A percentile compares a stretch with the other conserved stretches of the same genome.
Conservation (phyloP, 2,797 vertebrate genomes). For the Macroramphosus scolopax region DNA sequence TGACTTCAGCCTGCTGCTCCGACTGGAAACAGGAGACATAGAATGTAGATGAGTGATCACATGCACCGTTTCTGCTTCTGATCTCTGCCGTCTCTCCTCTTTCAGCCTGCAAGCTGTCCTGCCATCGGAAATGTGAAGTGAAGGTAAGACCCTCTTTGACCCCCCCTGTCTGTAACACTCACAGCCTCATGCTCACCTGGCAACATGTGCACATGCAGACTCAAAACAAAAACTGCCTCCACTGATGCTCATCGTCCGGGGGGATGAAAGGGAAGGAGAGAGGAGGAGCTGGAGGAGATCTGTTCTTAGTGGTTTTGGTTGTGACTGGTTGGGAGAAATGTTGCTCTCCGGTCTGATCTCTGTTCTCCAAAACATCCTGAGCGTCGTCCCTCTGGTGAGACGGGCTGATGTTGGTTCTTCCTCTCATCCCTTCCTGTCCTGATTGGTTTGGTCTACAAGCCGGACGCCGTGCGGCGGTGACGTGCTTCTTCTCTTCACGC, state of each 20-base stretch:
- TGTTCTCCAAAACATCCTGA: constrained; percentile 13
- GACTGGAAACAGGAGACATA: no score
- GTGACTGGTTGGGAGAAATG: constrained; percentile 33
- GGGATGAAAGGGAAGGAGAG: constrained; percentile 31
- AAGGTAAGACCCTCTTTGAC: constrained; percentile 68
- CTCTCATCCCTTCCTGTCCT: no score
- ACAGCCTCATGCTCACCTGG: no score
- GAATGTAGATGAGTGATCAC: no score
- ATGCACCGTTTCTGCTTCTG: no score
- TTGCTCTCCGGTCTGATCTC: constrained; percentile 8
- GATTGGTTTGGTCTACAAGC: no score
- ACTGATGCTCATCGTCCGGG: no score
- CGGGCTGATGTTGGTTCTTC: no score
- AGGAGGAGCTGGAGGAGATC: constrained; percentile 30
- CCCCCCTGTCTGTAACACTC: no score
- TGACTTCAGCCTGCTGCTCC: no score
- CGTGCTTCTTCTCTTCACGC: constrained; percentile 19
- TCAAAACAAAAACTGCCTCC: no score
- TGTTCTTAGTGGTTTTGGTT: constrained; percentile 63
- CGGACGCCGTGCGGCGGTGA: constrained; percentile 5
- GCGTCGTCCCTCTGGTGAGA: constrained; percentile 26
- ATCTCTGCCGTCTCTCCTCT: constrained; percentile 20
- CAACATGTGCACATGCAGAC: no score
- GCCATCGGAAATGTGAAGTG: constrained; percentile 74
- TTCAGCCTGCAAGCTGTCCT: constrained; percentile 67